phyloP scores from a whole-genome alignment of 2,888 invertebrate genomes.

The Malacosoma neustria region DNA sequence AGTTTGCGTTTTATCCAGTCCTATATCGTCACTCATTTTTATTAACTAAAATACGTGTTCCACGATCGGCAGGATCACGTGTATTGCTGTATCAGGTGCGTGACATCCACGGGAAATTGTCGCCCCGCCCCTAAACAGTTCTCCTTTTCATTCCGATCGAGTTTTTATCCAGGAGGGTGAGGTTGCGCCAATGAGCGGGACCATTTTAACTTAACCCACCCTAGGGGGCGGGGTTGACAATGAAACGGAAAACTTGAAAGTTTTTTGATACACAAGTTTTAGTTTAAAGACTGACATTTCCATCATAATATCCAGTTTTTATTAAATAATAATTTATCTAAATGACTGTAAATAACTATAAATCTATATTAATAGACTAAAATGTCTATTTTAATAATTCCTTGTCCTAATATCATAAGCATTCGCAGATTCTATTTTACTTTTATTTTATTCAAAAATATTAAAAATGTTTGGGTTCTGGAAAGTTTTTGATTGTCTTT shows the following conservation, averaged over 20 bases:
- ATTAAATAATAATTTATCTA: not conserved
- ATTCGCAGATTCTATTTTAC: no score
- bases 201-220: conserved; percentile 21
- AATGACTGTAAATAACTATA: not conserved
- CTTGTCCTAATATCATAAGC: no score
- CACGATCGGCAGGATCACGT: conserved; percentile 32
- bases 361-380: not conserved
- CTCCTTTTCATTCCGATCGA: conserved; percentile 27
- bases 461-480: no score
- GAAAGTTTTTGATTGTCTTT: no score
- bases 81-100: conserved; percentile 53
- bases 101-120: conserved; percentile 27
- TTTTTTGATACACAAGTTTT: conserved; percentile 1
- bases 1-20: conserved; percentile 18
- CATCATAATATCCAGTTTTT: not conserved
- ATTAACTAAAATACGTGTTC: conserved; percentile 28
- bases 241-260: not conserved
- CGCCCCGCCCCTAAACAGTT: conserved; percentile 32
- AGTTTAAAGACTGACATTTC: no score
- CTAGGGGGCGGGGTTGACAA: conserved; percentile 32
- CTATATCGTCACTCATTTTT: conserved; percentile 31
- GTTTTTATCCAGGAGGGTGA: conserved; percentile 32
- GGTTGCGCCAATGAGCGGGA: conserved; percentile 33
- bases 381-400: no score
- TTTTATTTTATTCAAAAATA: no score